A percentile compares a stretch with the other conserved stretches of the same genome.
These are phyloP conservation scores for Caenorhabditis sulstoni DNA, from an alignment of 2,888 invertebrate species.

Conservation along the genomic window DNA sequence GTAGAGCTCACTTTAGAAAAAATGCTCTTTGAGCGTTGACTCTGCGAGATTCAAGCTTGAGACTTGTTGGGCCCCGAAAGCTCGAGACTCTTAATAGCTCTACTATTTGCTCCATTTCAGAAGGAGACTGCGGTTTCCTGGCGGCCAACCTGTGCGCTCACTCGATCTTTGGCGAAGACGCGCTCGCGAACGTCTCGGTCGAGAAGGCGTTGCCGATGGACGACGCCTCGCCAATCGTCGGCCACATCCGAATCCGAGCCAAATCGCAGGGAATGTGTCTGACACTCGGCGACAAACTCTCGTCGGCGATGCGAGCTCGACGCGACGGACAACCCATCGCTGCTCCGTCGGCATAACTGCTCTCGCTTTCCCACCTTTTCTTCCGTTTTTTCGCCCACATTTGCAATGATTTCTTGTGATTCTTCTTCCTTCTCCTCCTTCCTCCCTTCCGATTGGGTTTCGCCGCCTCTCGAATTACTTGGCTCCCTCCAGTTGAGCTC, in stretches of 20 bases:
- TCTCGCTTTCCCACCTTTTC: too few relatives aligned
- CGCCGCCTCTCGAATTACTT: too few relatives aligned
- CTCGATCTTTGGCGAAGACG: slow-evolving; percentile 90
- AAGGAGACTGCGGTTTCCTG: slow-evolving; percentile 98
- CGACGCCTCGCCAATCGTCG: slow-evolving; percentile 89
- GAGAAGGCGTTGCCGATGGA: slow-evolving; percentile 85
- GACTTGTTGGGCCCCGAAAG: too few relatives aligned
- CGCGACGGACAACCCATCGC: slow-evolving; percentile 53
- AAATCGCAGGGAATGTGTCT: slow-evolving; percentile 99
- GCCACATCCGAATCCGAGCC: slow-evolving; percentile 97
- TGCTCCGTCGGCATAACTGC: slow-evolving; percentile 22
- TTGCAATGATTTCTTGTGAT: too few relatives aligned
- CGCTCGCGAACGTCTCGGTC: slow-evolving; percentile 97
- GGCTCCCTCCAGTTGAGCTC: too few relatives aligned
- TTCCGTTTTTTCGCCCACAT: too few relatives aligned
- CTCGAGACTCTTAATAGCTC: not conserved
- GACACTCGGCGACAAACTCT: slow-evolving; percentile 96
- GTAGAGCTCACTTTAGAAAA: too few relatives aligned
- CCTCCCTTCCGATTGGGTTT: too few relatives aligned
- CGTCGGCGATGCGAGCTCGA: slow-evolving; percentile 47
- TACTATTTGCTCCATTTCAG: slow-evolving; percentile 55
- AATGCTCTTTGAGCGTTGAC: not conserved
- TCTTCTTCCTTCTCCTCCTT: too few relatives aligned
- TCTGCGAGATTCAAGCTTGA: too few relatives aligned
- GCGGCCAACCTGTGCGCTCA: slow-evolving; percentile 99